phyloP scores from a whole-genome alignment of 1,140 invertebrate species.

The Carposina sasakii region DNA sequence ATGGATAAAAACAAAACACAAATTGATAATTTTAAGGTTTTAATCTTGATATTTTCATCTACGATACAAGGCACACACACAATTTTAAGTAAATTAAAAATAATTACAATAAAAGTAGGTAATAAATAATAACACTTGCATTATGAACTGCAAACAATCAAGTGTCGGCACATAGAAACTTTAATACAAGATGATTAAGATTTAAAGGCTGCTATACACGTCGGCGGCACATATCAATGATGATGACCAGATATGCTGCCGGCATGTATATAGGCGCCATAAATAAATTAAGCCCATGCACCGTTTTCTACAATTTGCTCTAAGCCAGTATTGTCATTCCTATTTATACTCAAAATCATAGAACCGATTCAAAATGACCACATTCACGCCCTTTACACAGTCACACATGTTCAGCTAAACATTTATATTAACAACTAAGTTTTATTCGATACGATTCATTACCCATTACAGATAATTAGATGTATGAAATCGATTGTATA shows the following conservation, averaged over 20 bases:
- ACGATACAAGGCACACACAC: slow-evolving; percentile 75
- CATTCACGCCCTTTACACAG: slow-evolving; percentile 64
- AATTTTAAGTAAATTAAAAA: slow-evolving; percentile 70
- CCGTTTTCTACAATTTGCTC: slow-evolving; percentile 2
- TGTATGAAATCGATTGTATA: slow-evolving; percentile 49
- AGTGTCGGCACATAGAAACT: too few species aligned
- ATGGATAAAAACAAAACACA: slow-evolving; percentile 45
- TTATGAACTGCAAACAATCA: slow-evolving; percentile 47
- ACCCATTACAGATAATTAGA: slow-evolving; percentile 64
- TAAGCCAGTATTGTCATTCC: slow-evolving; percentile 31
- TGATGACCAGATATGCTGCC: too few species aligned
- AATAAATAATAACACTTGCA: slow-evolving; percentile 65
- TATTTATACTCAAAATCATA: slow-evolving; percentile 24
- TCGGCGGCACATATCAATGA: too few species aligned
- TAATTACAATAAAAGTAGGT: slow-evolving; percentile 65
- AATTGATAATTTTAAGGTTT: slow-evolving; percentile 66
- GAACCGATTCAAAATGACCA: slow-evolving; percentile 40
- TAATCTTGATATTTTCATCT: slow-evolving; percentile 74
- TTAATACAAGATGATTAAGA: too few species aligned
- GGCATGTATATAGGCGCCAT: too few species aligned
- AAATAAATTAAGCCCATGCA: too few species aligned
- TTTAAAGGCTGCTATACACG: too few species aligned
- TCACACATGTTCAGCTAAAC: slow-evolving; percentile 66
- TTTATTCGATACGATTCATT: slow-evolving; percentile 57
- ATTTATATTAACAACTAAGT: slow-evolving; percentile 71